Conservation (phyloP, 2,797 vertebrate species). For the Macrochelys suwanniensis region DNA sequence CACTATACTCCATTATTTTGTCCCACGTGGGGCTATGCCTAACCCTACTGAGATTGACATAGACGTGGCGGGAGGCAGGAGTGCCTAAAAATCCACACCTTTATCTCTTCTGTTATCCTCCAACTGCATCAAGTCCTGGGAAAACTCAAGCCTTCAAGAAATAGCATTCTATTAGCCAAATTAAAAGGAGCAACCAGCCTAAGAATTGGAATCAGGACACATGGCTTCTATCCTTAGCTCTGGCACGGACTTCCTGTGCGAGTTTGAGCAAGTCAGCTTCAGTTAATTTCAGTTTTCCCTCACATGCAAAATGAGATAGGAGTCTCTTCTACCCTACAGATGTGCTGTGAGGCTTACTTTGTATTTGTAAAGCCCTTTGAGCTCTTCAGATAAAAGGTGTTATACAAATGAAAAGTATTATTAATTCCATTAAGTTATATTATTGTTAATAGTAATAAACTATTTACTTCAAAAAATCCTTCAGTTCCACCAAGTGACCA, state of each 20-base stretch:
- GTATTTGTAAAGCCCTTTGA: background rate
- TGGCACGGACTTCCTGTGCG: background rate
- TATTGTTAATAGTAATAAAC: background rate
- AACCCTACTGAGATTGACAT: background rate
- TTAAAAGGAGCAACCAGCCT: background rate
- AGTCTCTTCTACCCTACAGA: background rate
- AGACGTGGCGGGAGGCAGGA: background rate
- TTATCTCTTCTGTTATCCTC: background rate
- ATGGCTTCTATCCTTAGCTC: background rate
- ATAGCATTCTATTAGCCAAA: background rate
- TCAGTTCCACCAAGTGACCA: background rate
- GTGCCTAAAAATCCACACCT: background rate
- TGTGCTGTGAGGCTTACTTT: background rate
- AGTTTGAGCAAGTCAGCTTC: accelerated
- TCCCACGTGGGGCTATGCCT: background rate
- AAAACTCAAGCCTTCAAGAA: background rate
- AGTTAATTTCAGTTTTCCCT: background rate
- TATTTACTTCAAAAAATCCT: background rate
- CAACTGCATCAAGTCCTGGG: background rate
- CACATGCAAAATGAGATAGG: background rate
- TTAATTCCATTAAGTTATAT: accelerated
- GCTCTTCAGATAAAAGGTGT: background rate
- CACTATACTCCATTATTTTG: background rate
- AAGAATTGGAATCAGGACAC: background rate
- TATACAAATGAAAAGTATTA: background rate